These are phyloP conservation scores for Pachypsylla venusta DNA, from an alignment of 1,140 invertebrate species.

Conservation along the genomic window DNA sequence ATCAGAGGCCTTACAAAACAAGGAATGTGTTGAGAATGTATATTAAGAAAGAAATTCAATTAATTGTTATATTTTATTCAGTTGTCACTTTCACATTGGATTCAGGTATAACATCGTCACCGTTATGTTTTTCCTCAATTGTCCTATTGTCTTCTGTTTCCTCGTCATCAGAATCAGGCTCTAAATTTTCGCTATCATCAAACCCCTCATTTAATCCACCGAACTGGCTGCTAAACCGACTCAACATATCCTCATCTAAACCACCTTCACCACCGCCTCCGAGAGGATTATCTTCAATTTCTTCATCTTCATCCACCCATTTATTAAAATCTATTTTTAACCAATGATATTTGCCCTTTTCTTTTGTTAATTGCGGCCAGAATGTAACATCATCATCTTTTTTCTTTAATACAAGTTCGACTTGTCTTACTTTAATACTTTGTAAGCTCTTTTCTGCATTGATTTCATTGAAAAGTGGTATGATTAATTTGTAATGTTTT, in stretches of 20 bases:
- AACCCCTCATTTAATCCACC: constrained; percentile 26
- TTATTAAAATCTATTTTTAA: constrained; percentile 93
- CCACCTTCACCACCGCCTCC: constrained; percentile 41
- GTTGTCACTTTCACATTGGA: no score
- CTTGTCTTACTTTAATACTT: constrained; percentile 46
- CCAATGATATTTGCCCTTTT: constrained; percentile 85
- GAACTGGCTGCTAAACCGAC: not conserved
- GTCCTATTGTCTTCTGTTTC: no score
- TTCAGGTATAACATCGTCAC: no score
- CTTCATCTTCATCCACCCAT: constrained; percentile 88
- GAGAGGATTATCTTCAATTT: constrained; percentile 34
- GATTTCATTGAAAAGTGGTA: constrained; percentile 69
- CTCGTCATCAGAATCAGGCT: constrained; percentile 35
- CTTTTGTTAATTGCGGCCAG: constrained; percentile 77
- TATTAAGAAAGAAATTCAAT: no score
- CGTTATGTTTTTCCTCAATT: no score
- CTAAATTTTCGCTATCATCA: constrained; percentile 33
- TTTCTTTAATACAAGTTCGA: constrained; percentile 51
- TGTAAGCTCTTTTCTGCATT: constrained; percentile 51
- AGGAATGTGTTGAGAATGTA: no score
- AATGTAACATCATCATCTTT: constrained; percentile 58
- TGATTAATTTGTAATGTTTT: constrained; percentile 67
- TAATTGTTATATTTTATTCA: no score
- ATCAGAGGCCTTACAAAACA: no score
- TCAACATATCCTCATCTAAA: not conserved